Conservation (phyloP, 2,113 vertebrate genomes). For the Furnarius figulus region DNA sequence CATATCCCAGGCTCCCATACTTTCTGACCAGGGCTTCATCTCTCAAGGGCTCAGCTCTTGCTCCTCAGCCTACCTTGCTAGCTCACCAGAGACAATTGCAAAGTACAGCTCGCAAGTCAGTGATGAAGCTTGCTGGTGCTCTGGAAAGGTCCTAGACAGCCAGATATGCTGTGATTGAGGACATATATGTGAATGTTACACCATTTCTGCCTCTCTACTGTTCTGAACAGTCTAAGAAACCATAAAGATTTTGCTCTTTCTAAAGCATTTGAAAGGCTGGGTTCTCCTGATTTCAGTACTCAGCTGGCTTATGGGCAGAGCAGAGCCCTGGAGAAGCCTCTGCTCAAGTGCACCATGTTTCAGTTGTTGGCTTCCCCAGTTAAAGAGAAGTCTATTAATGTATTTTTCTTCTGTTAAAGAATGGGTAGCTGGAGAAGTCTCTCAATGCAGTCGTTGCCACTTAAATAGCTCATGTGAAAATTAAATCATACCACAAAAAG, state of each 20-base stretch:
- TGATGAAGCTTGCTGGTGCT: background rate
- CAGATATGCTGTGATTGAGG: background rate
- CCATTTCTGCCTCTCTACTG: background rate
- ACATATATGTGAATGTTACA: constrained; percentile 21
- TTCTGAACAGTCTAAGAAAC: constrained; percentile 33
- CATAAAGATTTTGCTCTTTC: background rate
- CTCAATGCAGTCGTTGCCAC: background rate
- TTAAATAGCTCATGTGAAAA: background rate
- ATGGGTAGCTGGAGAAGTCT: background rate
- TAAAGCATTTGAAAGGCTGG: background rate
- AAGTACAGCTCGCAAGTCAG: background rate
- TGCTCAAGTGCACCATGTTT: background rate
- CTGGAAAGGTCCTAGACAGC: background rate
- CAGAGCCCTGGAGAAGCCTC: background rate
- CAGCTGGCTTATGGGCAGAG: background rate
- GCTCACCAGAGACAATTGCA: background rate
- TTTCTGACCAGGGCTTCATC: background rate
- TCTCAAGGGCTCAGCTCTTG: background rate
- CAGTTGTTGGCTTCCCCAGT: background rate
- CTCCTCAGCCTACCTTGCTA: background rate
- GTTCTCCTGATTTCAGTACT: background rate
- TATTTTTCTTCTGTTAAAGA: background rate
- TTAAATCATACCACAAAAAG: background rate
- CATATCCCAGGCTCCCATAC: background rate
- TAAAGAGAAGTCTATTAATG: background rate